Conservation (phyloP, 1,140 invertebrate species). For the Drosophila navojoa region DNA sequence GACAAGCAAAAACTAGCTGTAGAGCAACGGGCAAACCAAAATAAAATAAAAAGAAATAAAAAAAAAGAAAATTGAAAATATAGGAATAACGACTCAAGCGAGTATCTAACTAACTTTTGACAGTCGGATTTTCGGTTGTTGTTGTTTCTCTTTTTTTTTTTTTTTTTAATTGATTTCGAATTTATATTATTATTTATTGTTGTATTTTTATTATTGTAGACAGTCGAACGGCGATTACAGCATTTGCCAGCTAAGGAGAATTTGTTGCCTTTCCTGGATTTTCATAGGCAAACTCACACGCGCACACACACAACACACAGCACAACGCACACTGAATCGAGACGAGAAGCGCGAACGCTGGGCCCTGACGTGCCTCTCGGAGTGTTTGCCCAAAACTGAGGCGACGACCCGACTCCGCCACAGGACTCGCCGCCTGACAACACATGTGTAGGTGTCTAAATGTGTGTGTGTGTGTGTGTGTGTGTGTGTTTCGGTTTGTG, state of each 20-base stretch:
- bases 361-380: constrained; percentile 80
- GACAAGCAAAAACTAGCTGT: too few relatives aligned
- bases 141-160: not conserved
- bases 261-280: constrained; percentile 53
- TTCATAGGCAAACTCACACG: constrained; percentile 36
- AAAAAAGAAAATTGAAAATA: too few relatives aligned
- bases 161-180: not conserved
- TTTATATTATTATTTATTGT: not conserved
- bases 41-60: not conserved
- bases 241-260: constrained; percentile 64
- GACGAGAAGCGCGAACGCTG: constrained; percentile 75
- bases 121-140: constrained; percentile 41
- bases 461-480: not conserved
- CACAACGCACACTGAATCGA: constrained; percentile 62
- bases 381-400: constrained; percentile 83
- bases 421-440: constrained; percentile 24
- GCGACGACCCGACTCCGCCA: constrained; percentile 45
- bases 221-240: constrained; percentile 65
- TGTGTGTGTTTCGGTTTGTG: not conserved
- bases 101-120: constrained; percentile 70
- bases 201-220: constrained; percentile 18
- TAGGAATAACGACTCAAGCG: constrained; percentile 22
- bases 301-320: constrained; percentile 44
- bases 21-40: not conserved
- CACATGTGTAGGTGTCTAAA: not conserved